Conservation (phyloP, 1,140 invertebrate species). For the Cyclargus thomasi region DNA sequence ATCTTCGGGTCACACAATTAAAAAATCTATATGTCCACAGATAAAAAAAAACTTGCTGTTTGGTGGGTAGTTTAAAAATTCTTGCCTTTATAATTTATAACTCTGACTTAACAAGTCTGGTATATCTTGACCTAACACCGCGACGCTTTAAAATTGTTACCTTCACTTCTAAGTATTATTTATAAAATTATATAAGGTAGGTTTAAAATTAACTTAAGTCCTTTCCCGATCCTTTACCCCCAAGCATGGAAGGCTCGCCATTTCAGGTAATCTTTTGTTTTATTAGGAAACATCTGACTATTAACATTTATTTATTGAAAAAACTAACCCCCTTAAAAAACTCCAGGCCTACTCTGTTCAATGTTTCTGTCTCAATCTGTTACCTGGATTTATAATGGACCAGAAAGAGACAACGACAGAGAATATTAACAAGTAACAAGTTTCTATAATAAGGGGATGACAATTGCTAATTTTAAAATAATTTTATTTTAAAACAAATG, state of each 20-base stretch:
- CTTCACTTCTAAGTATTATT: conserved; percentile 30
- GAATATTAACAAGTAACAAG: too few relatives aligned
- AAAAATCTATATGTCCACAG: conserved; percentile 17
- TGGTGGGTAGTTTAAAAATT: conserved; percentile 20
- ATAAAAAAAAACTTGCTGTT: conserved; percentile 37
- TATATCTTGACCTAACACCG: conserved; percentile 37
- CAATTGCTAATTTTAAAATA: too few relatives aligned
- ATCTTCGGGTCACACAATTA: too few relatives aligned
- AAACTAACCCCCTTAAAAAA: too few relatives aligned
- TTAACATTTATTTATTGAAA: not conserved
- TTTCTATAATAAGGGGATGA: too few relatives aligned
- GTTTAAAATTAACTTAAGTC: conserved; percentile 28
- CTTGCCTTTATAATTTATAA: conserved; percentile 29
- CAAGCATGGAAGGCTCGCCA: conserved; percentile 61
- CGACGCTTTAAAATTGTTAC: conserved; percentile 41
- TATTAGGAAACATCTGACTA: conserved; percentile 10
- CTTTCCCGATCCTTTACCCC: conserved; percentile 44
- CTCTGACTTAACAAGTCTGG: conserved; percentile 27
- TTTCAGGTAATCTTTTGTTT: conserved; percentile 57
- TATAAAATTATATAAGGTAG: conserved; percentile 32
- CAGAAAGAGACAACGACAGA: too few relatives aligned
- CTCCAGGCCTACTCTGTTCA: too few relatives aligned
- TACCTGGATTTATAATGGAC: too few relatives aligned
- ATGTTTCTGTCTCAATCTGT: too few relatives aligned
- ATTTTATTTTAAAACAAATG: not conserved